Evolutionary conservation across 2,888 invertebrate species (phyloP), one percentile per base, ranked within the genome.

Genomic region (Orchesella flavescens): DNA sequence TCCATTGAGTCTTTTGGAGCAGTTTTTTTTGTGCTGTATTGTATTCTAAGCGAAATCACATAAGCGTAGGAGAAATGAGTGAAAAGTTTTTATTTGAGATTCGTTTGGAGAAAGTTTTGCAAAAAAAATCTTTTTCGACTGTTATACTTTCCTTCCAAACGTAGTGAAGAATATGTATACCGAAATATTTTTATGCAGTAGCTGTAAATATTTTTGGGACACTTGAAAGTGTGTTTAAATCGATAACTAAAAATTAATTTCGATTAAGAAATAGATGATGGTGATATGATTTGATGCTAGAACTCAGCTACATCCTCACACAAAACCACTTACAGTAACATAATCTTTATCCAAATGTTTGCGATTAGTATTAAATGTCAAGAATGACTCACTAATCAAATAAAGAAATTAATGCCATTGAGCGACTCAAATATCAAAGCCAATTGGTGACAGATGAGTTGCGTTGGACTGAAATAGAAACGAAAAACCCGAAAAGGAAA

Each of bases 381-480:
- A 17, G 68, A 74, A 85, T 87, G 87, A 87, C 77, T 87, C 87
- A 87, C 87, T 85, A 84, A 86, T 86, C 86, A 87, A 87, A 87
- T 85, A 87, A 86, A 77, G 83, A 77, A 81, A 84, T 72, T 80
- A 86, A 81, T 59, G 72, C 72, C 61, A 74, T 63, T 78, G 13
- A 53, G 53, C 46, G 17, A 1, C 55, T 57, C 72, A 19, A 19
- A 72, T 53, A 21, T 53, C 72, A 24, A n/a, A 55, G 53, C 15
- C 53, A 53, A 13, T 53, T 53, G 34, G 34, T 34, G 34, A 34
- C 34, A 34, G 7, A 34, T 34, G 34, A 34, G 34, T 7, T 34
- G 3, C 3, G 34, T 4, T 34, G 34, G 3, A 4, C 34, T 7
- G 34, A 34, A 34, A 2, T 34, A 2, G 2, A 7, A 34, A 34